Conservation (phyloP, 2,888 invertebrate genomes). For the Drosophila testacea region DNA sequence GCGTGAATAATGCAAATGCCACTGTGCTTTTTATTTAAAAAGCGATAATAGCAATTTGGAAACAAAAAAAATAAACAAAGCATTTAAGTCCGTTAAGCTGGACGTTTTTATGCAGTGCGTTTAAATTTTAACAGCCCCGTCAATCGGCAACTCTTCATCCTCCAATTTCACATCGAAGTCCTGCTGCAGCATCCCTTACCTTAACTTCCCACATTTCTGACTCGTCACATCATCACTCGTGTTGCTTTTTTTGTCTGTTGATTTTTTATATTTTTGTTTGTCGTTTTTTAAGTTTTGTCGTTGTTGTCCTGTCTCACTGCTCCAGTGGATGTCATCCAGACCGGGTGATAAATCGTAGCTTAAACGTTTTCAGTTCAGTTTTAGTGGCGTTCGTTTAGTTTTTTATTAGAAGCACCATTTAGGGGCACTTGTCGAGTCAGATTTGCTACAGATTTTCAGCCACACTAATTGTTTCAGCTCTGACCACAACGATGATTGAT, state of each 20-base stretch:
- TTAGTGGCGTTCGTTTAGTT: conserved; percentile 78
- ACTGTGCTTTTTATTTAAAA: conserved; percentile 75
- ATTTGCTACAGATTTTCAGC: conserved; percentile 61
- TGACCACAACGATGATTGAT: conserved; percentile 59
- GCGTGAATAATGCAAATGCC: conserved; percentile 74
- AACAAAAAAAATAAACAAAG: conserved; percentile 38
- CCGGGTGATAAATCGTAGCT: conserved; percentile 81
- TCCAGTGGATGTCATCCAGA: conserved; percentile 27
- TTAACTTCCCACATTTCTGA: neutral
- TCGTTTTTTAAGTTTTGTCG: conserved; percentile 41
- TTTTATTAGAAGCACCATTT: conserved; percentile 76
- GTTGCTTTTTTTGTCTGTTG: conserved; percentile 15
- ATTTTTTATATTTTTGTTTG: conserved; percentile 22
- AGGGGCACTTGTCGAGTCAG: conserved; percentile 63
- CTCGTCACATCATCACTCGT: conserved; percentile 61
- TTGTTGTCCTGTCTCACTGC: conserved; percentile 33
- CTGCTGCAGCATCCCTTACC: conserved; percentile 8
- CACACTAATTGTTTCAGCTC: conserved; percentile 71
- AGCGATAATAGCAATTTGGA: conserved; percentile 77
- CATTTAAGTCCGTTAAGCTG: conserved; percentile 41
- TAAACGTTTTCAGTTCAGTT: conserved; percentile 79
- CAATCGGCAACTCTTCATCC: conserved; percentile 57
- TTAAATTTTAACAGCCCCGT: conserved; percentile 67
- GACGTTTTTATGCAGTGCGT: conserved; percentile 66
- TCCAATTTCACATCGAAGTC: conserved; percentile 11